Conservation (phyloP, 1,140 invertebrate genomes). For the Bombus superbus region DNA sequence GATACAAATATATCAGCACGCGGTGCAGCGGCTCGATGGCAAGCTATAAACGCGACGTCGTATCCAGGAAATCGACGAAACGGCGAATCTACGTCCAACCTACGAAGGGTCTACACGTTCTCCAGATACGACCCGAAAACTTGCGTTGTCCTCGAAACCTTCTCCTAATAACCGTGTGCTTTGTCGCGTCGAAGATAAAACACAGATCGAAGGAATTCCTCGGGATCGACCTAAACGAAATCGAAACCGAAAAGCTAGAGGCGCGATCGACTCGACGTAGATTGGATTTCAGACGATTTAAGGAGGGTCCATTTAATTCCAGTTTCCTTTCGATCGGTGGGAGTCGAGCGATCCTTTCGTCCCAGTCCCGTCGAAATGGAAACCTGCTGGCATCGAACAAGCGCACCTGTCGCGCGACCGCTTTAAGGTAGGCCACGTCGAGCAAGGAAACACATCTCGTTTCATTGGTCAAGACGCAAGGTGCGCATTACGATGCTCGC, state of each 20-base stretch:
- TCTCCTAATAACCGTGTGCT: no score
- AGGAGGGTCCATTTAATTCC: conserved; percentile 13
- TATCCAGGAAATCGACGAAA: no score
- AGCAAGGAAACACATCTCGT: conserved; percentile 12
- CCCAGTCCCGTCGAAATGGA: conserved; percentile 25
- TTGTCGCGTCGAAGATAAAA: no score
- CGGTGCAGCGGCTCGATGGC: no score
- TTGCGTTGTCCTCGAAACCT: no score
- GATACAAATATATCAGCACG: not conserved
- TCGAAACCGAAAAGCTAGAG: not conserved
- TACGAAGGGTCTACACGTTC: no score
- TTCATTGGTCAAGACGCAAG: conserved; percentile 48
- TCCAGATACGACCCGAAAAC: no score
- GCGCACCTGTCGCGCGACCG: conserved; percentile 54
- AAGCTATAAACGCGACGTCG: no score
- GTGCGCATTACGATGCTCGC: conserved; percentile 21
- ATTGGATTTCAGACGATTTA: conserved; percentile 23
- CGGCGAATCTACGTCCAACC: no score
- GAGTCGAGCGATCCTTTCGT: not conserved
- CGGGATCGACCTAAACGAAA: not conserved
- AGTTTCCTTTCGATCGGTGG: not conserved
- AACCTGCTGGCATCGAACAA: conserved; percentile 2
- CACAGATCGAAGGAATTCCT: no score
- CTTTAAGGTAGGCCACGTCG: conserved; percentile 52
- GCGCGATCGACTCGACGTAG: not conserved